Conservation (phyloP, 2,888 invertebrate genomes). For the Ochropleura plecta region DNA sequence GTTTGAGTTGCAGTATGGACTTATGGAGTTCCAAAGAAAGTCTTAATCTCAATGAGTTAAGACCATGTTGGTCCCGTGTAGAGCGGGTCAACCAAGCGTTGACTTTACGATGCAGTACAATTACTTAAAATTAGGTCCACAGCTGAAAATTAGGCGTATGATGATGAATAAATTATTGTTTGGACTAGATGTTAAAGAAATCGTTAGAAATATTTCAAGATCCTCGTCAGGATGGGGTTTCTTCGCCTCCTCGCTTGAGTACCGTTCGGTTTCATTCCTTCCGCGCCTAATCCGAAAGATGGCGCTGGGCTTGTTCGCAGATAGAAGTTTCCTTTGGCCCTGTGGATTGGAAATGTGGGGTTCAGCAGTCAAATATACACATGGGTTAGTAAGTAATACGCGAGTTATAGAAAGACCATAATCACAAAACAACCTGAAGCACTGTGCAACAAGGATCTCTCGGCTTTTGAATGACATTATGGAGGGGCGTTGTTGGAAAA, state of each 20-base stretch:
- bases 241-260: conserved; percentile 64
- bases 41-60: neutral
- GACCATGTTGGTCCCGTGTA: neutral
- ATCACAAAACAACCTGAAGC: neutral
- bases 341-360: conserved; percentile 66
- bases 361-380: neutral
- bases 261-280: conserved; percentile 73
- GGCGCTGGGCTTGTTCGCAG: conserved; percentile 77
- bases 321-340: conserved; percentile 83
- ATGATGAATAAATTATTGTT: neutral
- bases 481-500: neutral
- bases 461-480: neutral
- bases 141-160: neutral
- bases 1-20: neutral
- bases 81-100: neutral
- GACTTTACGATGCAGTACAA: neutral
- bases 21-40: neutral
- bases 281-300: conserved; percentile 75
- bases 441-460: neutral
- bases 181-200: neutral
- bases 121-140: neutral
- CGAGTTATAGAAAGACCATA: neutral
- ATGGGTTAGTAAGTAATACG: neutral
- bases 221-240: conserved; percentile 66
- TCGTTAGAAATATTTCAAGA: conserved; percentile 67